Base-by-base conservation (phyloP, 2,113 vertebrate species). In the Gallinago paraguaiae region DNA sequence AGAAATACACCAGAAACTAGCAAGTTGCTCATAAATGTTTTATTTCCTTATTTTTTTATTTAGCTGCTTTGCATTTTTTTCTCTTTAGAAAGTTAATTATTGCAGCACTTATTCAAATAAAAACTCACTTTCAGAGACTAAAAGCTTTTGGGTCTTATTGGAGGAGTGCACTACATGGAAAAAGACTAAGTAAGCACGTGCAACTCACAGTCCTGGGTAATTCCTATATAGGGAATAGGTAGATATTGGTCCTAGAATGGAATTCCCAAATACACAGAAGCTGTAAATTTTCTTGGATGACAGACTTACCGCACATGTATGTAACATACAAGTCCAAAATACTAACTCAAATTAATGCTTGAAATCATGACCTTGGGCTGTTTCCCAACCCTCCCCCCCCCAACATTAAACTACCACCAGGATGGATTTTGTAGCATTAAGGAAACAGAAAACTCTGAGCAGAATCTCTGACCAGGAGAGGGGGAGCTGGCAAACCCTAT, bases 1-100 rank as follows among this genome's bases (percentile, higher is more conserved):
- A 95, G 68, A 88, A 90, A 94, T 19, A 65, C 17, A 92, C 35
- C 22, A 88, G 45, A 50, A 92, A 76, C 20, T 11, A 80, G 6
- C 33, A 81, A 83, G 24, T 10, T 74, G 50, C 25, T 90, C 20
- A 74, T 17, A 79, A 61, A 56, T 13, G 13, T 74, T 46, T 70
- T 53, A n/a, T 56, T 94, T 79, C 48, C 3, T 8, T 43, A 43
- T 33, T 46, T 81, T 48, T 74, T 69, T 33, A 67, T 24, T n/a
- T 53, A 80, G 20, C 28, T 69, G 37, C 22, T 70, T 93, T 57
- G 22, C 8, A 11, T 41, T 67, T 45, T 67, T 76, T 39, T 46
- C 43, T 57, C 10, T 68, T 76, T 48, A 80, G 64, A 13, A 88
- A 63, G 8, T 35, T 17, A 91, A 61, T 65, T 45, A 53, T 60